A percentile compares a stretch with the other conserved stretches of the same genome.
phyloP scores from a whole-genome alignment of 2,797 vertebrate species.

The Labroides dimidiatus region DNA sequence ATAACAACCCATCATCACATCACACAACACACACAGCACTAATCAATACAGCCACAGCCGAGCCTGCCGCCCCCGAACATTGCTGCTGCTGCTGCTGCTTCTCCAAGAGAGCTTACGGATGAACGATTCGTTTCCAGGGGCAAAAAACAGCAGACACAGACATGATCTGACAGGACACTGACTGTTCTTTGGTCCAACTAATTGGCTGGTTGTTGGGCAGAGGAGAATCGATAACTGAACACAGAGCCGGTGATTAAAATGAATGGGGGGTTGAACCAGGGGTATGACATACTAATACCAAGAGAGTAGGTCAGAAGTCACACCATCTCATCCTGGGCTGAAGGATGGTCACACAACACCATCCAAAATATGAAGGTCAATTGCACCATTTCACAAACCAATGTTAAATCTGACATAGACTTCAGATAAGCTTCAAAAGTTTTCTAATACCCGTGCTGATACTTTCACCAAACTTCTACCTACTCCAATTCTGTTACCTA shows the following conservation, averaged over 20 bases:
- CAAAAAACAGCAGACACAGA: conserved; percentile 39
- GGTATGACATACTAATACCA: not conserved
- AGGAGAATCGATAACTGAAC: conserved; percentile 54
- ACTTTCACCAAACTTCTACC: no score
- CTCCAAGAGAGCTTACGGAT: conserved; percentile 35
- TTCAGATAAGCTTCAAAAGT: conserved; percentile 25
- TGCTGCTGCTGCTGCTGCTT: conserved; percentile 10
- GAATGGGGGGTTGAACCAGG: conserved; percentile 42
- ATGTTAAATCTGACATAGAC: conserved; percentile 24
- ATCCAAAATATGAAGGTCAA: conserved; percentile 5
- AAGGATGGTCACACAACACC: conserved; percentile 4
- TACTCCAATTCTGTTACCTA: no score
- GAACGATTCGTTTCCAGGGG: conserved; percentile 42
- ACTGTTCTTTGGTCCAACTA: conserved; percentile 47
- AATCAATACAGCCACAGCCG: conserved; percentile 51
- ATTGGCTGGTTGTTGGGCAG: conserved; percentile 56
- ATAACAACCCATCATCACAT: conserved; percentile 48
- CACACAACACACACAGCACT: conserved; percentile 37
- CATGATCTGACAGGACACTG: conserved; percentile 36
- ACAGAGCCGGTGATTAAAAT: conserved; percentile 56
- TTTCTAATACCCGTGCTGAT: not conserved
- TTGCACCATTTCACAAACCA: not conserved
- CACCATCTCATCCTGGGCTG: not conserved
- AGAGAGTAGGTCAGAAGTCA: conserved; percentile 11
- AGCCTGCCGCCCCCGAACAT: conserved; percentile 15